Conservation (phyloP, 2,113 vertebrate species). For the Turdus rufiventris region DNA sequence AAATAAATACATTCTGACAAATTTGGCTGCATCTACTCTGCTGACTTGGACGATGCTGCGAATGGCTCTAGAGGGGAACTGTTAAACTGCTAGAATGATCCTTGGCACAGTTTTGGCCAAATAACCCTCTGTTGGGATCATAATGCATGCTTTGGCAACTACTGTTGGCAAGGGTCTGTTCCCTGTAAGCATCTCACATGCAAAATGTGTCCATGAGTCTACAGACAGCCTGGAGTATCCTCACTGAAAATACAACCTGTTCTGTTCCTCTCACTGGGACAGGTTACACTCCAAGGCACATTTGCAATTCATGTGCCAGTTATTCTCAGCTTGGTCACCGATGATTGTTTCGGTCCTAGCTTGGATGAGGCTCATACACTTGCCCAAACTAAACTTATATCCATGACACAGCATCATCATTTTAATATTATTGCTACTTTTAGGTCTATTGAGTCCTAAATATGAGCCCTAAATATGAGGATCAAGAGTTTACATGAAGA, state of each 20-base stretch:
- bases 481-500: neutral
- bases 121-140: neutral
- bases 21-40: neutral
- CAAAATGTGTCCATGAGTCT: neutral
- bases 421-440: neutral
- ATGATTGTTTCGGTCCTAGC: accelerated
- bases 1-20: neutral
- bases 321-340: neutral
- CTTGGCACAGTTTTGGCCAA: neutral
- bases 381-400: neutral
- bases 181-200: neutral
- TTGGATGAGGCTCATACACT: neutral
- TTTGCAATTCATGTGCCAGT: neutral
- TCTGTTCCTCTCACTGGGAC: neutral
- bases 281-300: neutral
- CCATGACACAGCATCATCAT: neutral
- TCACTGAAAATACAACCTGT: neutral
- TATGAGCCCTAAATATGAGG: neutral
- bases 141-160: neutral
- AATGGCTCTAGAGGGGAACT: neutral
- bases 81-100: neutral
- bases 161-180: neutral
- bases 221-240: neutral
- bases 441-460: neutral
- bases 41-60: neutral